A percentile compares a stretch with the other conserved stretches of the same genome.
phyloP scores from a whole-genome alignment of 2,888 invertebrate species.

The Chymomyza fuscimana region DNA sequence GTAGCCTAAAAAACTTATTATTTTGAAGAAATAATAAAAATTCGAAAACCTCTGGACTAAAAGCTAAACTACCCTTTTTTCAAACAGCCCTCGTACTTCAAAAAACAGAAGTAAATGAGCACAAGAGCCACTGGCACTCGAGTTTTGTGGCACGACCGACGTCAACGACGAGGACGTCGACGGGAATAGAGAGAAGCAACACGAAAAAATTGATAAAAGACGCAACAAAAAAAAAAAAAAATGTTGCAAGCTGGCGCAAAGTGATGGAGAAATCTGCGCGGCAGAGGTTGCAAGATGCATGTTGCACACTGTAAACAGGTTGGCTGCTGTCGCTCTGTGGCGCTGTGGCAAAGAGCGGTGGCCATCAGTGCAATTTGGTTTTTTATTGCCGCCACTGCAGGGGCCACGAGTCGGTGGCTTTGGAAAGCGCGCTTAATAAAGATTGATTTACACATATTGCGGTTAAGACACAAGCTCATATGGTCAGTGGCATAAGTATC shows the following conservation, averaged over 20 bases:
- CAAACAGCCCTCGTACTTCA: too few relatives aligned
- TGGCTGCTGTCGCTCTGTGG: slow-evolving; percentile 31
- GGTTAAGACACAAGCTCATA: slow-evolving; percentile 18
- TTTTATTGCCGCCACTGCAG: slow-evolving; percentile 57
- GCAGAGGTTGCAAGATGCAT: slow-evolving; percentile 39
- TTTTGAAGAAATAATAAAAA: too few relatives aligned
- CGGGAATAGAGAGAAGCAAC: neutral
- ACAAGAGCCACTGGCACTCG: slow-evolving; percentile 49
- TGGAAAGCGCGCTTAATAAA: slow-evolving; percentile 58
- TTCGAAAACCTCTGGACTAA: too few relatives aligned
- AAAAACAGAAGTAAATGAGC: slow-evolving; percentile 42
- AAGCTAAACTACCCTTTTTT: too few relatives aligned
- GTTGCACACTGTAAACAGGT: slow-evolving; percentile 48
- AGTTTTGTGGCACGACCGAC: slow-evolving; percentile 40
- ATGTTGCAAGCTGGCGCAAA: neutral
- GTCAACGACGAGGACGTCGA: neutral
- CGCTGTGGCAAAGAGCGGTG: slow-evolving; percentile 31
- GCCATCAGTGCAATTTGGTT: slow-evolving; percentile 27
- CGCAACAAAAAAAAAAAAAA: slow-evolving; percentile 23
- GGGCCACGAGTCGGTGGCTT: slow-evolving; percentile 25
- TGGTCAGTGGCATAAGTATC: neutral
- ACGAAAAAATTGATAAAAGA: slow-evolving; percentile 25
- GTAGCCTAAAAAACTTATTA: too few relatives aligned
- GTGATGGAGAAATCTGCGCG: slow-evolving; percentile 53
- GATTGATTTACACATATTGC: slow-evolving; percentile 63